Percentiles rank a stretch among this genome's conserved stretches.
Evolutionary conservation across 2,113 vertebrate species (phyloP).

Genomic region (Atlantisia rogersi): DNA sequence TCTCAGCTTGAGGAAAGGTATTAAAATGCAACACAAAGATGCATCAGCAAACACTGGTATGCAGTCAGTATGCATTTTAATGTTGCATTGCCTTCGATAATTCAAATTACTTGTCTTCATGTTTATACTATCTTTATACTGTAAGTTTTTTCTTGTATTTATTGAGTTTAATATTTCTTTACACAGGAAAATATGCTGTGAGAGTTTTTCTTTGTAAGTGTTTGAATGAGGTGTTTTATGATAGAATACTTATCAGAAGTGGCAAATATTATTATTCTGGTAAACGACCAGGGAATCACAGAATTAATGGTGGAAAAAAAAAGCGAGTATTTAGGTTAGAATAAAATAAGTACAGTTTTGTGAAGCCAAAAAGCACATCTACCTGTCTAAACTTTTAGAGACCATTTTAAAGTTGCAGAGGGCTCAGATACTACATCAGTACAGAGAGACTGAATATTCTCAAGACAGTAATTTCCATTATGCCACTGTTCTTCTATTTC

Average conservation of each 20-base stretch:
- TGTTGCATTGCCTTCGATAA: background rate
- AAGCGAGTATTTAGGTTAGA: slow-evolving; percentile 5
- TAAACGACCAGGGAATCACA: slow-evolving; percentile 7
- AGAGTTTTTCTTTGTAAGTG: slow-evolving; percentile 5
- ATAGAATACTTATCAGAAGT: slow-evolving; percentile 32
- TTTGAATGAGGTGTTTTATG: background rate
- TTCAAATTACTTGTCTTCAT: background rate
- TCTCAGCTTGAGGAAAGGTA: background rate
- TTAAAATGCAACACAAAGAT: background rate
- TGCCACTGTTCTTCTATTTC: background rate
- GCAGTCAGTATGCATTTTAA: background rate
- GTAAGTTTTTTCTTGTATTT: background rate
- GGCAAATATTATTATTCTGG: slow-evolving; percentile 27
- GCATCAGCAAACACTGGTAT: background rate
- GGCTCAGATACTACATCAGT: background rate
- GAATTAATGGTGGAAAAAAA: slow-evolving; percentile 14
- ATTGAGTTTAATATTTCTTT: background rate
- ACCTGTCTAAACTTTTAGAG: background rate
- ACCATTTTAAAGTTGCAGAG: slow-evolving; percentile 1
- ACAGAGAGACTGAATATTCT: background rate
- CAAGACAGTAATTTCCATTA: background rate
- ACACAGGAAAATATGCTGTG: background rate
- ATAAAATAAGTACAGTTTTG: slow-evolving; percentile 29
- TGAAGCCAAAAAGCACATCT: slow-evolving; percentile 4
- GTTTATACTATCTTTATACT: background rate